Percentiles rank a stretch among this genome's conserved stretches.
Conservation (phyloP, 1,140 invertebrate species). For the Bombus superbus region DNA sequence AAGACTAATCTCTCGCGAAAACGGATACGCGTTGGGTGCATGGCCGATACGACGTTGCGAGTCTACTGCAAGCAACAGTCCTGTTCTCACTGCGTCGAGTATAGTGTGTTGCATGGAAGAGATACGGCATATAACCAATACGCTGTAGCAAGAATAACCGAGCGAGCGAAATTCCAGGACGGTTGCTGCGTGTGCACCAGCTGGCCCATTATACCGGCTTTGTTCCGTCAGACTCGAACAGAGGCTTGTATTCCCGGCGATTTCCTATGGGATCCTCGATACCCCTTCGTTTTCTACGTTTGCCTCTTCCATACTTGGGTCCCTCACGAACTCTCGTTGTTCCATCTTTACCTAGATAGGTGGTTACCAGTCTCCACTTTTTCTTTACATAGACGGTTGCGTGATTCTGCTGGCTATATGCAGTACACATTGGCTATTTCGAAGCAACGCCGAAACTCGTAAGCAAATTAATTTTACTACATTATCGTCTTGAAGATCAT, state of each 20-base stretch:
- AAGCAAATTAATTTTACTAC: background rate
- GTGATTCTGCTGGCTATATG: background rate
- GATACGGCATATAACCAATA: slow-evolving; percentile 5
- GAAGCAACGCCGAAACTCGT: background rate
- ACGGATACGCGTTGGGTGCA: slow-evolving; percentile 41
- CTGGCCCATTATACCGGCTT: slow-evolving; percentile 64
- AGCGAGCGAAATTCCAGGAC: slow-evolving; percentile 45
- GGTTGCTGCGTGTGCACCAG: slow-evolving; percentile 52
- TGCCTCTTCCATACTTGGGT: background rate
- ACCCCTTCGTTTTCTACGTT: slow-evolving; percentile 55
- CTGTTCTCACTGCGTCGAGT: slow-evolving; percentile 21
- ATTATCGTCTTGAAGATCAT: background rate
- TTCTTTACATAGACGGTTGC: background rate
- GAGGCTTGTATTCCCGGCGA: slow-evolving; percentile 60
- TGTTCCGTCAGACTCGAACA: slow-evolving; percentile 65
- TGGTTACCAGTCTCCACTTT: slow-evolving; percentile 15
- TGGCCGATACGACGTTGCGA: slow-evolving; percentile 40
- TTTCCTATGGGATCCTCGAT: slow-evolving; percentile 64
- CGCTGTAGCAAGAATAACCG: slow-evolving; percentile 8
- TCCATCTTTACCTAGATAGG: slow-evolving; percentile 13
- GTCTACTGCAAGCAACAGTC: slow-evolving; percentile 4
- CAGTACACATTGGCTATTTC: background rate
- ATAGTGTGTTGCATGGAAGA: background rate
- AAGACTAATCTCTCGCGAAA: slow-evolving; percentile 64
- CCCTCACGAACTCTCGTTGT: background rate